Conservation (phyloP, 2,888 invertebrate species). For the Saturnia japonica region DNA sequence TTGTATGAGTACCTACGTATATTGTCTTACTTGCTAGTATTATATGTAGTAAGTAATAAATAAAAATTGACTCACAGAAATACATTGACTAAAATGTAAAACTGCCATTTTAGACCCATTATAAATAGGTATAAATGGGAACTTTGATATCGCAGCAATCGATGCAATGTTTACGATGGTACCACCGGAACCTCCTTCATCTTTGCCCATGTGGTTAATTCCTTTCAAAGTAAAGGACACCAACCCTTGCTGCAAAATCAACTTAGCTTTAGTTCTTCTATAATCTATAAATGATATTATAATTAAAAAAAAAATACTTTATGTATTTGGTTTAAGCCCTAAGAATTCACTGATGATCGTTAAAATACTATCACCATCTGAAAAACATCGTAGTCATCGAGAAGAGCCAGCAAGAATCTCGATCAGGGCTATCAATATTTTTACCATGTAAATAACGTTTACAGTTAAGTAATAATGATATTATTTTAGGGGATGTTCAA, state of each 20-base stretch:
- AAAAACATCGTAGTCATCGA: no score
- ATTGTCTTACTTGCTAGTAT: no score
- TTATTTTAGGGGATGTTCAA: no score
- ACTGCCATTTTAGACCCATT: constrained; percentile 48
- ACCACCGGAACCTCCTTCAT: constrained; percentile 51
- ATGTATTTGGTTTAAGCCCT: no score
- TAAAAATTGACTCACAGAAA: constrained; percentile 39
- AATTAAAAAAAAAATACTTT: no score
- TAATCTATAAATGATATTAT: not conserved
- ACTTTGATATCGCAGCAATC: constrained; percentile 35
- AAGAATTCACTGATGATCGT: no score
- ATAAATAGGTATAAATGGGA: constrained; percentile 43
- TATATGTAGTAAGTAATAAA: no score
- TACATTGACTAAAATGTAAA: constrained; percentile 45
- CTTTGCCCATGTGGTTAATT: constrained; percentile 49
- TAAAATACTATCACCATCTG: no score
- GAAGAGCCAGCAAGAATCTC: no score
- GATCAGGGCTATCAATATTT: no score
- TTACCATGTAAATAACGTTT: no score
- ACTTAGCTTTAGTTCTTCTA: not conserved
- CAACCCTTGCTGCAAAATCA: constrained; percentile 62
- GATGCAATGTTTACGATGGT: constrained; percentile 54
- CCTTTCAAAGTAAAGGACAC: constrained; percentile 64
- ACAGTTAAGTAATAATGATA: no score
- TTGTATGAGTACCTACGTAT: not conserved